Conservation (phyloP, 2,888 invertebrate genomes). For the Heliconius aoede region DNA sequence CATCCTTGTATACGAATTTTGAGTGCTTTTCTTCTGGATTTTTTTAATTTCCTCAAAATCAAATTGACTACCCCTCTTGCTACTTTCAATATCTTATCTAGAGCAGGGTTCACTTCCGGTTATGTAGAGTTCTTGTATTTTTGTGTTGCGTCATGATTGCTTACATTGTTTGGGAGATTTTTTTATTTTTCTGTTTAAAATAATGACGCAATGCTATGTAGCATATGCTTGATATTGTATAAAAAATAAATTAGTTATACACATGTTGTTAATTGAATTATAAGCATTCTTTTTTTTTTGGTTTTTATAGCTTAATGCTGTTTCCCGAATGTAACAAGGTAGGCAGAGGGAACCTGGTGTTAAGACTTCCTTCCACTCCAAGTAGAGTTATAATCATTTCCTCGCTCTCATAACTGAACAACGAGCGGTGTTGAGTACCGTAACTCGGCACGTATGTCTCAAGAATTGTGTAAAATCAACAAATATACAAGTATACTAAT, state of each 20-base stretch:
- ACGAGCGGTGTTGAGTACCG: too few species aligned
- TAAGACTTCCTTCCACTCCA: too few species aligned
- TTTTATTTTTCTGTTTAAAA: not conserved
- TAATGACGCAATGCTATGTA: not conserved
- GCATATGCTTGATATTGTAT: not conserved
- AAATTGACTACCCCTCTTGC: not conserved
- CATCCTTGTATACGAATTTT: too few species aligned
- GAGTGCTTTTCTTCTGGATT: too few species aligned
- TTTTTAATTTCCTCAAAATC: too few species aligned
- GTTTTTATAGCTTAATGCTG: not conserved
- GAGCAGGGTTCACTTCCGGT: constrained; percentile 18
- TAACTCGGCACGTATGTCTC: too few species aligned
- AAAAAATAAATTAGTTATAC: not conserved
- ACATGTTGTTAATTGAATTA: not conserved
- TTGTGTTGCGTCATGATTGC: constrained; percentile 10
- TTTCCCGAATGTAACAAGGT: not conserved
- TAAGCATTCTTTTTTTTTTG: not conserved
- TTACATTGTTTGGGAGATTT: not conserved
- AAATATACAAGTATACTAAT: too few species aligned
- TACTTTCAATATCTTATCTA: not conserved
- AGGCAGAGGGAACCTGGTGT: too few species aligned
- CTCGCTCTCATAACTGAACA: too few species aligned
- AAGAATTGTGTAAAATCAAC: too few species aligned
- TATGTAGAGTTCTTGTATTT: not conserved
- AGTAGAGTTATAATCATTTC: too few species aligned